Base-by-base conservation (phyloP, 2,797 vertebrate genomes). In the Xyrichtys novacula region DNA sequence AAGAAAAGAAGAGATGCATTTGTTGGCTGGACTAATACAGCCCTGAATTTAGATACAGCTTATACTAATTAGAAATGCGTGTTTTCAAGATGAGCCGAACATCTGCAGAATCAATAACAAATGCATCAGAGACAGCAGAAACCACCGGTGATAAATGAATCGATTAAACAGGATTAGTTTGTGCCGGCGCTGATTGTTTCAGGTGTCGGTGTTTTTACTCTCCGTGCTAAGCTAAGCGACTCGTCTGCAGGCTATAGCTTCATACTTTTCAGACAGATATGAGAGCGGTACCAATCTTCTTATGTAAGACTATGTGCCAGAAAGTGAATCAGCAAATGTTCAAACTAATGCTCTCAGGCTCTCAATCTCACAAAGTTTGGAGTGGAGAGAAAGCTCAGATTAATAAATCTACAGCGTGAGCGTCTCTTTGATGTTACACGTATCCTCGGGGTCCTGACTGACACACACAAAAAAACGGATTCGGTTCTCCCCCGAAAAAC, bases 371-470 rank as follows among this genome's bases (percentile, higher is more conserved):
- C 29, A 43, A 58, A 64, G 54, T 63, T 48, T 62, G 19, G 15
- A 36, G 22, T 7, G 28, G 44, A 25, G 42, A 47, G 58, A 43
- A 42, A 70, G 44, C 38, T 54, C 42, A 62, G 31, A 34, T 59
- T 46, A 80, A 59, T 19, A 53, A 29, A 74, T 65, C 32, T 29
- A 42, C 36, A 63, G 63, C 38, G 34, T 31, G 63, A 71, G 44
- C 12, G 50, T 25, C 22, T 4, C 67, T 82, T 68, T 76, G 71
- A 78, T 65, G 63, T 60, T 28, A 5, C 26, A 22, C 25, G 39
- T 42, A n/a, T 73, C 76, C 67, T 19, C 4, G 42, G 54, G 77
- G 31, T 61, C 19, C 60, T 70, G 20, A 74, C n/a, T 28, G 4
- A 11, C 6, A 34, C 39, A 32, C n/a, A n/a, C n/a, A n/a, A n/a